phyloP scores from a whole-genome alignment of 2,888 invertebrate species.

The Oxystoma pomonae region DNA sequence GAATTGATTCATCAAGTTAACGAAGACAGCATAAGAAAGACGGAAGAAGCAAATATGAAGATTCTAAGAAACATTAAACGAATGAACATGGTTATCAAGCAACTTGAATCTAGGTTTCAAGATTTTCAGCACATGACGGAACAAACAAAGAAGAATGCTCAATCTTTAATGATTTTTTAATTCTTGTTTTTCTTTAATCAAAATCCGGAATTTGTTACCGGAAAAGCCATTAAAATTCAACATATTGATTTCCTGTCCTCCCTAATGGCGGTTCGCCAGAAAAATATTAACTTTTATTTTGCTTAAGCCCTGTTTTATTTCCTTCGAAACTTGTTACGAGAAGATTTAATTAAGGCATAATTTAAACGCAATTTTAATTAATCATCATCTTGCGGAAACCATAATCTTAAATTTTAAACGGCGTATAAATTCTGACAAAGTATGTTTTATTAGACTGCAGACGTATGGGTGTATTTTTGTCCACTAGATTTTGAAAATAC shows the following conservation, averaged over 20 bases:
- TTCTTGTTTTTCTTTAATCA: too few relatives aligned
- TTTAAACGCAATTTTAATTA: not conserved
- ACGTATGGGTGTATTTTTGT: too few relatives aligned
- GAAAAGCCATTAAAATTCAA: too few relatives aligned
- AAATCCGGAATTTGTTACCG: too few relatives aligned
- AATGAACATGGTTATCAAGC: slow-evolving; percentile 36
- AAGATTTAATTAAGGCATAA: not conserved
- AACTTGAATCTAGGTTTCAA: slow-evolving; percentile 37
- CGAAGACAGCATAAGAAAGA: slow-evolving; percentile 40
- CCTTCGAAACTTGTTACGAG: not conserved
- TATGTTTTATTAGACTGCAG: too few relatives aligned
- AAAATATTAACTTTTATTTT: too few relatives aligned
- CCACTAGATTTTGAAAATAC: too few relatives aligned
- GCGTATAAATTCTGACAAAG: too few relatives aligned
- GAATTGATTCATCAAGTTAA: slow-evolving; percentile 41
- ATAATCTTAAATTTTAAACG: too few relatives aligned
- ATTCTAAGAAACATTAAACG: slow-evolving; percentile 43
- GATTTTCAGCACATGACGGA: slow-evolving; percentile 29
- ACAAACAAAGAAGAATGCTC: slow-evolving; percentile 8
- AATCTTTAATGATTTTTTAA: not conserved
- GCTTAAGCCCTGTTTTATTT: not conserved
- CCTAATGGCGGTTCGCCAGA: too few relatives aligned
- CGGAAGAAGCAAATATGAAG: slow-evolving; percentile 42
- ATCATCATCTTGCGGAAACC: not conserved
- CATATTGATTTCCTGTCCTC: not conserved